These are phyloP conservation scores for Forbesichthys agassizii DNA, from an alignment of 2,113 vertebrate species.

Conservation along the genomic window DNA sequence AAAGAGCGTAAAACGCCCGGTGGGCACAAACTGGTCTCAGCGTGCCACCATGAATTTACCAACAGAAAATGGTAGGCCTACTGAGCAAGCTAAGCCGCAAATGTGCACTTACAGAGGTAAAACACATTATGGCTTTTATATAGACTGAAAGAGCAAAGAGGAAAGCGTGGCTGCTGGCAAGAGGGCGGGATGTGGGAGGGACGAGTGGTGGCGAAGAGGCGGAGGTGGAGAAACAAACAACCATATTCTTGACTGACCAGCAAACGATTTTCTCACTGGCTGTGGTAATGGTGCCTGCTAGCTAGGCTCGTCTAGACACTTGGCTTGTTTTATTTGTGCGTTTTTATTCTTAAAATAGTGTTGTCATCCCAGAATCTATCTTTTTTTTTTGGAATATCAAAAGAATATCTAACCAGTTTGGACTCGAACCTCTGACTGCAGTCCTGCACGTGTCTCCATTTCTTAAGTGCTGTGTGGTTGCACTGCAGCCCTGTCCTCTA, in stretches of 20 bases:
- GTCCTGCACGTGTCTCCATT: no score
- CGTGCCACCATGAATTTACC: background rate
- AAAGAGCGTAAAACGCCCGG: background rate
- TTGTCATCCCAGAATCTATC: no score
- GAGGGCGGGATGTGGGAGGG: conserved; percentile 9
- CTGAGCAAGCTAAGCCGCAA: background rate
- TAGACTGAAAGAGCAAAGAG: background rate
- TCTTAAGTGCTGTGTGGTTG: no score
- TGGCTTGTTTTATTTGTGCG: no score
- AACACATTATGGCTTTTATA: background rate
- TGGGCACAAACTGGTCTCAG: background rate
- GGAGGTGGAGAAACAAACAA: background rate
- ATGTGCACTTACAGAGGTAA: background rate
- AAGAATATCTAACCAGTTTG: no score
- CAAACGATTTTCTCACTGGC: no score
- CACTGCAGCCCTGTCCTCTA: no score
- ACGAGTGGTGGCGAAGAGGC: conserved; percentile 1
- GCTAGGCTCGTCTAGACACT: no score
- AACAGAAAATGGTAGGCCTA: background rate
- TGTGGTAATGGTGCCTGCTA: no score
- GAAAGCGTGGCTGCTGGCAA: conserved; percentile 11
- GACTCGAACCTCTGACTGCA: no score
- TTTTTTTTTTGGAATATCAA: no score
- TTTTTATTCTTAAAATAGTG: no score
- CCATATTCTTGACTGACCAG: background rate